Evolutionary conservation across 2,797 vertebrate genomes (phyloP).

Genomic region (Bovichtus diacanthus): DNA sequence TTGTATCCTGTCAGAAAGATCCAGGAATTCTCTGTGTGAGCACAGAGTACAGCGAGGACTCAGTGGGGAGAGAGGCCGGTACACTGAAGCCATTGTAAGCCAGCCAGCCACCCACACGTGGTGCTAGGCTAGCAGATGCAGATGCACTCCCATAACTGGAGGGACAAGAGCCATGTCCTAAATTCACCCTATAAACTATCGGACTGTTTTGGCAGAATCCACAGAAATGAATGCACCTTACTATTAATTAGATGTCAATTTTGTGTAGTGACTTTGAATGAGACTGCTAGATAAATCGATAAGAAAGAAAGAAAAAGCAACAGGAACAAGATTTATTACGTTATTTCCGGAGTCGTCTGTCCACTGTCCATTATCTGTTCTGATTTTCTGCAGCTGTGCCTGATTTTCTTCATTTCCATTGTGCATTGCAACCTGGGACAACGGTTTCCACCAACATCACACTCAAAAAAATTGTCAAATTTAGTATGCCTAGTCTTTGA

Average conservation of each 20-base stretch:
- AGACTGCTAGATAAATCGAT: background rate
- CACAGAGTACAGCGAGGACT: constrained; percentile 64
- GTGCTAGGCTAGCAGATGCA: constrained; percentile 56
- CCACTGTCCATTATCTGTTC: background rate
- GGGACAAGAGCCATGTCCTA: constrained; percentile 35
- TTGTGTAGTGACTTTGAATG: background rate
- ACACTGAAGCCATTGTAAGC: constrained; percentile 82
- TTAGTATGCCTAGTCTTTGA: background rate
- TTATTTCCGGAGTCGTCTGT: background rate
- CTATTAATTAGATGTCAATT: background rate
- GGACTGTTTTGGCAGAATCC: background rate
- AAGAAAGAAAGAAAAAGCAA: background rate
- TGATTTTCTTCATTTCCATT: background rate
- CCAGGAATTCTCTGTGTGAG: constrained; percentile 63
- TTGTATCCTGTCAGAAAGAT: constrained; percentile 67
- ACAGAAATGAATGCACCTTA: background rate
- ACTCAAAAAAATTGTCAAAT: background rate
- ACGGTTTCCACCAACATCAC: background rate
- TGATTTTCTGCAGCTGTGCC: constrained; percentile 1
- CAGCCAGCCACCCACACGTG: constrained; percentile 72
- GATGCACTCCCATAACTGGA: constrained; percentile 46
- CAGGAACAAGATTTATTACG: background rate
- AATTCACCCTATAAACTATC: constrained; percentile 3
- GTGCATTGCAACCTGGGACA: background rate
- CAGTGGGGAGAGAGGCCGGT: constrained; percentile 60